Percentiles rank a stretch among this genome's conserved stretches.
Evolutionary conservation across 1,140 invertebrate species (phyloP).

Genomic region (Orchesella cincta): DNA sequence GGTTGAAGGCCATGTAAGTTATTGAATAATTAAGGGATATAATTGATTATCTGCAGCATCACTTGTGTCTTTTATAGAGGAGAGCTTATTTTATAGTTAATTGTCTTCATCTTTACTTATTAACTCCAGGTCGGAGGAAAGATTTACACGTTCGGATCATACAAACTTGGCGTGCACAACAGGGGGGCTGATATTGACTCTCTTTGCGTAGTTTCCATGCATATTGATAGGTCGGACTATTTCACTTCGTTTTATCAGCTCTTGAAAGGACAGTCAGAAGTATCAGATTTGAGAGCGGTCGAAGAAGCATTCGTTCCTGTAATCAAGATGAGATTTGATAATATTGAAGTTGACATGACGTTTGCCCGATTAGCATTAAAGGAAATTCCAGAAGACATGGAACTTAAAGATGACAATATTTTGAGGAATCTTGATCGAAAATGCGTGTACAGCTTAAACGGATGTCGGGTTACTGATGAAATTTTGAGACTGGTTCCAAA

Average conservation of each 20-base stretch:
- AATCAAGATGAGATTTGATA: slow-evolving; percentile 99
- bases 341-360: slow-evolving; percentile 97
- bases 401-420: slow-evolving; percentile 86
- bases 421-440: slow-evolving; percentile 95
- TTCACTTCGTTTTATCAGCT: slow-evolving; percentile 92
- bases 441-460: slow-evolving; percentile 96
- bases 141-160: slow-evolving; percentile 99
- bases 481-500: slow-evolving; percentile 94
- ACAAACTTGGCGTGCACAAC: slow-evolving; percentile 84
- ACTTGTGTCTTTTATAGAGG: background rate
- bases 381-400: slow-evolving; percentile 80
- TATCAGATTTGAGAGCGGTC: slow-evolving; percentile 81
- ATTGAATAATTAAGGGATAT: slow-evolving; percentile 65
- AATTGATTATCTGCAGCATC: background rate
- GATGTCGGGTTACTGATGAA: slow-evolving; percentile 97
- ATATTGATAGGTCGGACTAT: slow-evolving; percentile 91
- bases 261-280: slow-evolving; percentile 82
- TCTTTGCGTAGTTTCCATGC: slow-evolving; percentile 92
- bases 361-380: slow-evolving; percentile 92
- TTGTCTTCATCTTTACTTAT: too few relatives aligned
- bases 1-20: slow-evolving; percentile 72
- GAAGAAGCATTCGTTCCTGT: slow-evolving; percentile 99
- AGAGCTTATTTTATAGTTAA: slow-evolving; percentile 19
- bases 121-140: slow-evolving; percentile 78
- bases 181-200: slow-evolving; percentile 99